A percentile compares a stretch with the other conserved stretches of the same genome.
Evolutionary conservation across 1,140 invertebrate genomes (phyloP).

Genomic region (Hylaeus anthracinus): DNA sequence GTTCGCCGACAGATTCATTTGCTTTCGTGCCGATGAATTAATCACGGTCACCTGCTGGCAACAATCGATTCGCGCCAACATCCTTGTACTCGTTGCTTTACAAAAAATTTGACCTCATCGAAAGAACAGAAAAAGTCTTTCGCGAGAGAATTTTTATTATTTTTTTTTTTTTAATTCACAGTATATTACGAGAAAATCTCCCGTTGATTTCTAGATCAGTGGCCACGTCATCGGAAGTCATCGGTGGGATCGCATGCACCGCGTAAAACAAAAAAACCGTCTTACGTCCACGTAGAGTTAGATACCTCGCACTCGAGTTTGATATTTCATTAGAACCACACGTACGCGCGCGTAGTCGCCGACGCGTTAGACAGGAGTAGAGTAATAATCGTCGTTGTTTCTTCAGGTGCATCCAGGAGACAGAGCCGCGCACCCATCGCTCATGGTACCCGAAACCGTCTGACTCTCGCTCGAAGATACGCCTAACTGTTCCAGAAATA

Average conservation of each 20-base stretch:
- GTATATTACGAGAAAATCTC: no score
- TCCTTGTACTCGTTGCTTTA: no score
- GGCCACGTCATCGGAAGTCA: slow-evolving; percentile 6
- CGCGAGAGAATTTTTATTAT: background rate
- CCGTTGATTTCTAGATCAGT: background rate
- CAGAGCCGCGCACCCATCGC: slow-evolving; percentile 40
- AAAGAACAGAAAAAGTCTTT: background rate
- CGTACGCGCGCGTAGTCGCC: slow-evolving; percentile 8
- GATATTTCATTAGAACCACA: slow-evolving; percentile 18
- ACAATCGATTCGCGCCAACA: background rate
- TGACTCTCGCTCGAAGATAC: slow-evolving; percentile 3
- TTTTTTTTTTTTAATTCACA: no score
- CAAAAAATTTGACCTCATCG: no score
- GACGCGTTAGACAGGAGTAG: slow-evolving; percentile 5
- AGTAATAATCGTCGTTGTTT: slow-evolving; percentile 52
- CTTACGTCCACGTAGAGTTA: slow-evolving; percentile 41
- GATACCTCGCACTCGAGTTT: slow-evolving; percentile 42
- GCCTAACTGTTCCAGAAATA: no score
- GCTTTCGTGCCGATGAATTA: background rate
- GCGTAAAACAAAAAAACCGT: slow-evolving; percentile 20
- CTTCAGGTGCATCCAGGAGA: slow-evolving; percentile 64
- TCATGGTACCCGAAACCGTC: slow-evolving; percentile 23
- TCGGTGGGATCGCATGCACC: background rate
- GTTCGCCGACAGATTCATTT: slow-evolving; percentile 15
- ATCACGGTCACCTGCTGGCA: background rate